Base-by-base conservation (phyloP, 2,797 vertebrate genomes). In the Cuculus canorus region DNA sequence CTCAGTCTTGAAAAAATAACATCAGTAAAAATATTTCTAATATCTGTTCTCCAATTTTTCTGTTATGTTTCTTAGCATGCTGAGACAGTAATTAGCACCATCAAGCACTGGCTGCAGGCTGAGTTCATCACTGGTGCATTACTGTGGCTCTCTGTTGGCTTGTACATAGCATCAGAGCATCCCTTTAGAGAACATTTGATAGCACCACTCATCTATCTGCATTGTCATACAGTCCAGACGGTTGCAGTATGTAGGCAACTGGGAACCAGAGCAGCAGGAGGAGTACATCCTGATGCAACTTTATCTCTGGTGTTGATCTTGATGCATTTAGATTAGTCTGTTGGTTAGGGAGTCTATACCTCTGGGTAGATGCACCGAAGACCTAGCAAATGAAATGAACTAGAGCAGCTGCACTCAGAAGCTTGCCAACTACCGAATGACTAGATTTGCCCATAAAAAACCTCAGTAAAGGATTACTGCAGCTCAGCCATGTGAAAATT, bases 141-240 rank as follows among this genome's bases (percentile, higher is more conserved):
- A 24, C 39, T 52, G 25, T 61, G 56, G 22, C 17, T 39, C 37
- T 72, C 28, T 68, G 3, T 69, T 37, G 89, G 56, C 60, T 77
- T 47, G 21, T 69, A 66, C 54, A 7, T 13, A 77, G 39, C 61
- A 69, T 18, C 11, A 2, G 5, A 90, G 66, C 47, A 84, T 39
- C 39, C 25, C 47, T 83, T 15, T 35, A 70, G 72, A 82, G 77
- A 95, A 41, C 54, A 48, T 10, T 35, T 39, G 28, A 68, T 35
- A 79, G 59, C 56, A 53, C 35, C 73, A 28, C 66, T 75, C 53
- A 69, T 77, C 47, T 88, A 61, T 66, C 81, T 80, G 85, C 48
- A 66, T 60, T 90, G 81, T 91, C 89, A 93, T 48, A 59, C 3
- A 10, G 66, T 37, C 83, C 92, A 96, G 92, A 96, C 93, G 95